These are phyloP conservation scores for Paratrypauchen microcephalus DNA, from an alignment of 2,797 vertebrate species.

Conservation along the genomic window DNA sequence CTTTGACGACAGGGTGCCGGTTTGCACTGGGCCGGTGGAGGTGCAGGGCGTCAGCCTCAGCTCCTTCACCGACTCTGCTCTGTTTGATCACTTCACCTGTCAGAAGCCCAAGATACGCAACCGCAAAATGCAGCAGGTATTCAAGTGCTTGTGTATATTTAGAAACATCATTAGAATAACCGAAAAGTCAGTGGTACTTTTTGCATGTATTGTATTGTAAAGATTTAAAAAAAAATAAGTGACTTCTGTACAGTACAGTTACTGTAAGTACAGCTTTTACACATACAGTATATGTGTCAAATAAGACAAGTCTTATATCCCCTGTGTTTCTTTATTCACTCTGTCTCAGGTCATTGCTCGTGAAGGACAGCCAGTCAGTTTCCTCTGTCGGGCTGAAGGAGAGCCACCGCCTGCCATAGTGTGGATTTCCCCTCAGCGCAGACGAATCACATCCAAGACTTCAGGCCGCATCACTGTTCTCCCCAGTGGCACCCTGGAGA, in stretches of 20 bases:
- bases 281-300: not conserved
- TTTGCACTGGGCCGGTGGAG: slow-evolving; percentile 89
- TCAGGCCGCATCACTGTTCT: slow-evolving; percentile 84
- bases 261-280: not conserved
- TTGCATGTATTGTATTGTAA: not conserved
- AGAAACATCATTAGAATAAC: not conserved
- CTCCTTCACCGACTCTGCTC: slow-evolving; percentile 88
- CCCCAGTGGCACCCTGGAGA: slow-evolving; percentile 89
- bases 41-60: slow-evolving; percentile 89
- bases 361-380: slow-evolving; percentile 88
- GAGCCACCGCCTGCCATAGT: slow-evolving; percentile 88
- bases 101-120: slow-evolving; percentile 95
- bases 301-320: not conserved
- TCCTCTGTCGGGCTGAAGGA: slow-evolving; percentile 92
- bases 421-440: slow-evolving; percentile 94
- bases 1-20: slow-evolving; percentile 91
- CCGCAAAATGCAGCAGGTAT: slow-evolving; percentile 88
- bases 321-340: slow-evolving; percentile 8
- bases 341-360: slow-evolving; percentile 71
- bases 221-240: not conserved
- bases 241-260: no score
- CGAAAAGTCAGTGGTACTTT: not conserved
- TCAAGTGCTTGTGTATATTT: not conserved
- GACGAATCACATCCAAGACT: slow-evolving; percentile 83
- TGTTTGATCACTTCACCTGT: slow-evolving; percentile 97